Conservation (phyloP, 2,113 vertebrate species). For the Cyanocitta stelleri region DNA sequence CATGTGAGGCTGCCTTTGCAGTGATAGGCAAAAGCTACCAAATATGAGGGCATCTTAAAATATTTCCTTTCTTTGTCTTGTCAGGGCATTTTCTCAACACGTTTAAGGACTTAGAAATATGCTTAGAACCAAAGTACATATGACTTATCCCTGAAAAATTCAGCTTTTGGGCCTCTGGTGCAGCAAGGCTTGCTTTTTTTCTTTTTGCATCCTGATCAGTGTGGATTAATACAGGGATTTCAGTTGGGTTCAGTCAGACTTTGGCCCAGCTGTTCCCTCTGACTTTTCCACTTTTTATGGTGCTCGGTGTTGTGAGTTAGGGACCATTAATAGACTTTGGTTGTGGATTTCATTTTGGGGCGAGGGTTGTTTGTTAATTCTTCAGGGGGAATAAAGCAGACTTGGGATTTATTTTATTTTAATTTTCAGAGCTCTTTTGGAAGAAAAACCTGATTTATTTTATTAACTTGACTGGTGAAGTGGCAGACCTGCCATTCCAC, state of each 20-base stretch:
- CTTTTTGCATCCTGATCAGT: background rate
- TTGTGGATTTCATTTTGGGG: background rate
- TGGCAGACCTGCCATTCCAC: background rate
- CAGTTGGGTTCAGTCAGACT: background rate
- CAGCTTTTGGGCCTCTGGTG: background rate
- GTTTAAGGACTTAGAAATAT: background rate
- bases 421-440: background rate
- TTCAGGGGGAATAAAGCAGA: background rate
- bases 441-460: background rate
- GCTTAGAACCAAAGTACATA: background rate
- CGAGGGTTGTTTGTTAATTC: background rate
- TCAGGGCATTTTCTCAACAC: background rate
- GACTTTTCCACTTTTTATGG: background rate
- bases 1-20: constrained; percentile 1
- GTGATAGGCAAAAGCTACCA: background rate
- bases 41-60: background rate
- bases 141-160: background rate
- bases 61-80: constrained; percentile 16
- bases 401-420: background rate
- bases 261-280: background rate
- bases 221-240: background rate
- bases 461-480: background rate
- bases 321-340: background rate
- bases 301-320: background rate
- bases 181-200: background rate